Percentiles rank a stretch among this genome's conserved stretches.
Conservation (phyloP, 2,113 vertebrate species). For the Chelonoidis abingdonii region DNA sequence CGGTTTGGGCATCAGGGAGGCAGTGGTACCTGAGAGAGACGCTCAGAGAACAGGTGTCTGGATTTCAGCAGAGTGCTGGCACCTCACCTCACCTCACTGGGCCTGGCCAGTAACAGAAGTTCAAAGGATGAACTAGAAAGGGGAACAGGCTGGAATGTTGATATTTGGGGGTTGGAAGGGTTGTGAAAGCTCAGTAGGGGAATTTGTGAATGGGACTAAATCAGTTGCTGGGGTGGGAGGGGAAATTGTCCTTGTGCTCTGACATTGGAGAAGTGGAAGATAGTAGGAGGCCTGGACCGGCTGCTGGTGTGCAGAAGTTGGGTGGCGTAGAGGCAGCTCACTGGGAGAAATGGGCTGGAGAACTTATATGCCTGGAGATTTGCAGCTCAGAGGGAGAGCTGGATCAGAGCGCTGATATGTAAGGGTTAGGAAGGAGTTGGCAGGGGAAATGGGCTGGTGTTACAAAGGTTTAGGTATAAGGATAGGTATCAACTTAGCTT, state of each 20-base stretch:
- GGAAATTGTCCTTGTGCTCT: neutral
- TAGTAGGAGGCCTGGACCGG: neutral
- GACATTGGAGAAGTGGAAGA: neutral
- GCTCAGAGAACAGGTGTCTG: neutral
- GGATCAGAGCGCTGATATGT: neutral
- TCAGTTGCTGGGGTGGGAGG: neutral
- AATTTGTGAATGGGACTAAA: neutral
- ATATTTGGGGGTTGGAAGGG: neutral
- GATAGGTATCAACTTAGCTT: neutral
- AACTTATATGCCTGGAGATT: neutral
- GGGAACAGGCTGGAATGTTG: neutral
- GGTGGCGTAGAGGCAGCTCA: neutral
- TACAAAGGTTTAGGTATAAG: neutral
- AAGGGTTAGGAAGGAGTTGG: neutral
- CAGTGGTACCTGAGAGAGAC: neutral
- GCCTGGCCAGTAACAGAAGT: neutral
- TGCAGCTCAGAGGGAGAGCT: neutral
- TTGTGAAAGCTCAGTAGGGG: neutral
- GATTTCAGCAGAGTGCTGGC: neutral
- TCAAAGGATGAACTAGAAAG: neutral
- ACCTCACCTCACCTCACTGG: neutral
- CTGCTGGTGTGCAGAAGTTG: neutral
- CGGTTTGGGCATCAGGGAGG: neutral
- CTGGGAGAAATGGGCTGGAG: neutral
- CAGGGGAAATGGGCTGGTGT: neutral